Conservation (phyloP, 2,797 vertebrate species). For the Myotis vivesi region DNA sequence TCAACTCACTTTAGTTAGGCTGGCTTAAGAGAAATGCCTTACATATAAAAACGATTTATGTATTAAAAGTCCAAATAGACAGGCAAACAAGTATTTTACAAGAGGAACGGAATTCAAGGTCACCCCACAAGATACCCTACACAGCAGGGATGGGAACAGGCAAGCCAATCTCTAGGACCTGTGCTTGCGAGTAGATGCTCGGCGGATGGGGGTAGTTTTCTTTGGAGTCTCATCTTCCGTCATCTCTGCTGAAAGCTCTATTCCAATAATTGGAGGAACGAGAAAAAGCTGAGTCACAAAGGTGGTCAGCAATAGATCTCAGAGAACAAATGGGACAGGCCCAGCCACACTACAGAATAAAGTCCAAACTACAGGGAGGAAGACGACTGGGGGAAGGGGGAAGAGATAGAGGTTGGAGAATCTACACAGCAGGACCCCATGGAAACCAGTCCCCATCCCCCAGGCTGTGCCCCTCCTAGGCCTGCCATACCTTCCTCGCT, state of each 20-base stretch:
- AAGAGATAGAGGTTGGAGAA: too few relatives aligned
- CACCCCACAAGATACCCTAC: neutral
- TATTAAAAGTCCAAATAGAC: constrained; percentile 27
- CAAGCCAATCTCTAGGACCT: neutral
- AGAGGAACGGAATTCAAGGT: neutral
- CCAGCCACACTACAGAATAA: neutral
- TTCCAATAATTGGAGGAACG: neutral
- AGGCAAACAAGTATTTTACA: constrained; percentile 33
- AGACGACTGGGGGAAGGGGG: fast-evolving
- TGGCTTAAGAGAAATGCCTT: neutral
- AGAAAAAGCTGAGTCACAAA: constrained; percentile 61
- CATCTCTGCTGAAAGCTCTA: constrained; percentile 88
- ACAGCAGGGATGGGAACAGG: neutral
- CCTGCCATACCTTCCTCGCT: constrained; percentile 82
- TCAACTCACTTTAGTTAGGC: neutral
- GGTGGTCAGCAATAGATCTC: neutral
- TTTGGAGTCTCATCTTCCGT: constrained; percentile 92
- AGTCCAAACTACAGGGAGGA: neutral
- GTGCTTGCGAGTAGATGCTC: constrained; percentile 87
- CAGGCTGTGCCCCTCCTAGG: neutral
- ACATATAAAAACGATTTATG: neutral
- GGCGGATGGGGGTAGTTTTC: constrained; percentile 93
- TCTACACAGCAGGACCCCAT: neutral
- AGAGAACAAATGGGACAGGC: neutral
- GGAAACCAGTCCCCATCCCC: neutral